Percentiles rank a stretch among this genome's conserved stretches.
Evolutionary conservation across 2,113 vertebrate genomes (phyloP).

Genomic region (Pyxicephalus adspersus): DNA sequence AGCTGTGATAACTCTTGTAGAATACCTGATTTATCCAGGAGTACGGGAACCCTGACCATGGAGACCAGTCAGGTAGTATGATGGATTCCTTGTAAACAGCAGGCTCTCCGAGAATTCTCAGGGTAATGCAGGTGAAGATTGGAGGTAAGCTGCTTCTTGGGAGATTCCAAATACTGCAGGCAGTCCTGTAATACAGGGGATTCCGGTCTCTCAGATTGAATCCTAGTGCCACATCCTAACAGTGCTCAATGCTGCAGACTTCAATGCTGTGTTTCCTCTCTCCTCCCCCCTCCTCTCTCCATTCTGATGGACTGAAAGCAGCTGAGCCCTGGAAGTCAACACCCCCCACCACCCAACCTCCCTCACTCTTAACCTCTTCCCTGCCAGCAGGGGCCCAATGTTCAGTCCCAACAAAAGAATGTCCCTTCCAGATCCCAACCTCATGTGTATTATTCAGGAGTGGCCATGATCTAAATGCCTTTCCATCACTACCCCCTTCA

Average conservation of each 20-base stretch:
- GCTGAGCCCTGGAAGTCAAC: slow-evolving; percentile 53
- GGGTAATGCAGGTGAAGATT: not conserved
- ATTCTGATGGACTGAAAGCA: slow-evolving; percentile 53
- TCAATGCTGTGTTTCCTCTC: slow-evolving; percentile 15
- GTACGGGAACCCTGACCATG: slow-evolving; percentile 5
- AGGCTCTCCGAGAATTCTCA: not conserved
- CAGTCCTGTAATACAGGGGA: slow-evolving; percentile 20
- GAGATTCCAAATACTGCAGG: not conserved
- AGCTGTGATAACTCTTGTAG: slow-evolving; percentile 8
- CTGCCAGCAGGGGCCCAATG: slow-evolving; percentile 39
- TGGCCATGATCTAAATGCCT: slow-evolving; percentile 49
- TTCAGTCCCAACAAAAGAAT: slow-evolving; percentile 36
- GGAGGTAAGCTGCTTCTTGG: not conserved
- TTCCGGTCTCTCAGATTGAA: slow-evolving; percentile 14
- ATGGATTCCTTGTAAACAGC: not conserved
- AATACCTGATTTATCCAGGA: not conserved
- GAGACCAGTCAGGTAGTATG: slow-evolving; percentile 1
- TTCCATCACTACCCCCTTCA: slow-evolving; percentile 43
- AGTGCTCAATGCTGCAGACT: slow-evolving; percentile 52
- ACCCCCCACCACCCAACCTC: slow-evolving; percentile 35
- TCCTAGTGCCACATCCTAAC: slow-evolving; percentile 33
- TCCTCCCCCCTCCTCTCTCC: slow-evolving; percentile 43
- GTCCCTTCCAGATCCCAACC: slow-evolving; percentile 21
- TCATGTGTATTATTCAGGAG: slow-evolving; percentile 26
- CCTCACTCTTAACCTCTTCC: slow-evolving; percentile 50